A percentile compares a stretch with the other conserved stretches of the same genome.
Conservation (phyloP, 2,888 invertebrate genomes). For the Erebia ligea region DNA sequence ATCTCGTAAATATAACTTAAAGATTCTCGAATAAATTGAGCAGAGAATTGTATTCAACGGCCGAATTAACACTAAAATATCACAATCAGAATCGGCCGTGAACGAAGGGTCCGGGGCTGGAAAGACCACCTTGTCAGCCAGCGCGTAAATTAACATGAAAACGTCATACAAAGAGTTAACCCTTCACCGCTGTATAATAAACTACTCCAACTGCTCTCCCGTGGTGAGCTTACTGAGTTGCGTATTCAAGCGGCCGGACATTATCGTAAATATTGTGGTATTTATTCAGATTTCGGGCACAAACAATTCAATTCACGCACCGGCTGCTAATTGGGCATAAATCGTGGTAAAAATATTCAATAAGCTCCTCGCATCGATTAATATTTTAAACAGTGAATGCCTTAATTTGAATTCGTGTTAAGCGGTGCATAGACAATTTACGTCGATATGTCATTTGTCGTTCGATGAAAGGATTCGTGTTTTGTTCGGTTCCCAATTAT, state of each 20-base stretch:
- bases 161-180: slow-evolving; percentile 77
- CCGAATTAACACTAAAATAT: slow-evolving; percentile 77
- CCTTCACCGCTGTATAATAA: slow-evolving; percentile 76
- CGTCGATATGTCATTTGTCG: slow-evolving; percentile 65
- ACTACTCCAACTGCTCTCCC: slow-evolving; percentile 64
- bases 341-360: slow-evolving; percentile 79
- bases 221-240: slow-evolving; percentile 63
- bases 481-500: slow-evolving; percentile 51
- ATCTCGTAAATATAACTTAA: slow-evolving; percentile 50
- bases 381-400: slow-evolving; percentile 71
- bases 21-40: slow-evolving; percentile 60
- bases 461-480: slow-evolving; percentile 53
- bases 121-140: slow-evolving; percentile 75
- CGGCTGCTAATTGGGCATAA: slow-evolving; percentile 80
- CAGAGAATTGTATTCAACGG: slow-evolving; percentile 52
- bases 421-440: slow-evolving; percentile 69
- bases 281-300: slow-evolving; percentile 79
- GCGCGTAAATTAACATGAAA: slow-evolving; percentile 60
- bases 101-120: slow-evolving; percentile 50
- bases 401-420: slow-evolving; percentile 73
- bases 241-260: slow-evolving; percentile 74
- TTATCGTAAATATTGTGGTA: slow-evolving; percentile 82
- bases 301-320: slow-evolving; percentile 83
- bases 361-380: slow-evolving; percentile 77
- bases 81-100: slow-evolving; percentile 61